Base-by-base conservation (phyloP, 2,113 vertebrate species). In the Cyrtonyx montezumae region DNA sequence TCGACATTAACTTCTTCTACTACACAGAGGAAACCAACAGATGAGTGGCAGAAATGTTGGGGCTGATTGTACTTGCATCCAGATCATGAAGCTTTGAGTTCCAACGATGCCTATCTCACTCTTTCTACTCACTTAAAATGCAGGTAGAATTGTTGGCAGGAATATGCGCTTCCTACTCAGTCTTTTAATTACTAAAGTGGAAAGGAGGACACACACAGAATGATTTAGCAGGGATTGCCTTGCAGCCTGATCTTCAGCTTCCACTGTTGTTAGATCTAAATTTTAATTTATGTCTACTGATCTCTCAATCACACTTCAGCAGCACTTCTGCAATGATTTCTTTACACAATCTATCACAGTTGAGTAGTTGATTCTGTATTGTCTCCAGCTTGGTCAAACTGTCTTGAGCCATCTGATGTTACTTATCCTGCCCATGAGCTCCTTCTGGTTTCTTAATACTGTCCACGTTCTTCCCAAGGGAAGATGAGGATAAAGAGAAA, bases 401-500 rank as follows among this genome's bases (percentile, higher is more conserved):
- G 48, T 87, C 87, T 87, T 2, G 2, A 89, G 69, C 43, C n/a
- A 19, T 68, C 76, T 75, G 79, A 94, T 65, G 82, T 75, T 92
- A 62, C 69, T 92, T 71, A 92, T 83, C 61, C 56, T 79, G 76
- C 37, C 79, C 91, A 43, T 84, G 74, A 93, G 70, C 84, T 73
- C 66, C 53, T 81, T 75, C 62, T 85, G 63, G 46, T 51, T 14
- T 5, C 71, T 74, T 75, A 68, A 59, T 82, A 67, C 55, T 89
- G 63, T 68, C 42, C 49, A 87, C 65, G 71, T 87, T 94, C 59
- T 89, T 93, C 76, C 61, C 83, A 84, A 48, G 65, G 92, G 71
- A 32, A 85, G 63, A 92, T 65, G 71, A 87, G 4, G 65, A 74
- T 49, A 59, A 42, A 63, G 62, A 69, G 75, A 90, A 95, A 87